These are phyloP conservation scores for human (Homo sapiens) DNA, from an alignment of 2,113 vertebrate genomes.

Conservation along the genomic window GRCh38 chr4:4426501-4427000, in stretches of 20 bases:
- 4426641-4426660: fast-evolving
- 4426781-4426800: neutral
- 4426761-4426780: neutral
- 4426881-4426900: neutral
- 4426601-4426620: neutral
- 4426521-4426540: neutral
- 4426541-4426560: neutral
- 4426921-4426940: neutral
- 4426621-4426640: neutral
- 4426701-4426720: neutral
- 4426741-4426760: neutral
- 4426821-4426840: neutral
- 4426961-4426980: no score
- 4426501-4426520: fast-evolving
- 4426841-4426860: neutral
- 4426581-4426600: neutral
- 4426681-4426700: neutral
- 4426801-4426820: neutral
- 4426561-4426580: no score
- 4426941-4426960: neutral
- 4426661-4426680: neutral
- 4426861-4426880: fast-evolving
- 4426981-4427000: fast-evolving
- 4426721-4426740: fast-evolving
- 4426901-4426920: neutral